Evolutionary conservation across 2,888 invertebrate genomes (phyloP).

Genomic region (Antitype chi): DNA sequence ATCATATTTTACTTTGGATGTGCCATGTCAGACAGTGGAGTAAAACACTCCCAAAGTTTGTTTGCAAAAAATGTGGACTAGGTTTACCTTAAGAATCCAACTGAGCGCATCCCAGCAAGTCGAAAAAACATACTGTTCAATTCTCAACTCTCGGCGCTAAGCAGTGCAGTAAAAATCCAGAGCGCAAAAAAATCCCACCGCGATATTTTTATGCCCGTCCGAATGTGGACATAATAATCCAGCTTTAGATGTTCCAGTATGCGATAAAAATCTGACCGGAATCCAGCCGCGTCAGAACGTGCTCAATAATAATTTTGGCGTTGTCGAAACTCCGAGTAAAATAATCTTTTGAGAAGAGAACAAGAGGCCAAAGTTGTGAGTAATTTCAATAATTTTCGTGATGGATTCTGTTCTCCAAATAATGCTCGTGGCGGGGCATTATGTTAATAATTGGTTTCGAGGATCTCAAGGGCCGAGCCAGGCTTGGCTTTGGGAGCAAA

Average conservation of each 20-base stretch:
- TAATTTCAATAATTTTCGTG: slow-evolving; percentile 84
- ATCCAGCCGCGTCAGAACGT: slow-evolving; percentile 18
- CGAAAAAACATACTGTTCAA: no score
- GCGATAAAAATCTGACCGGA: slow-evolving; percentile 33
- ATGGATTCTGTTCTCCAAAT: slow-evolving; percentile 83
- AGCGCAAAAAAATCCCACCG: no score
- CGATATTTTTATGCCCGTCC: no score
- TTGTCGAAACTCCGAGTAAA: slow-evolving; percentile 69
- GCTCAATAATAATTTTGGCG: slow-evolving; percentile 72
- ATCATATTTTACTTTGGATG: no score
- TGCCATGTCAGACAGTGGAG: no score
- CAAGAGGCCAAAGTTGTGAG: slow-evolving; percentile 69
- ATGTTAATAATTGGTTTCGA: slow-evolving; percentile 83
- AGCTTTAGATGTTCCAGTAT: slow-evolving; percentile 28
- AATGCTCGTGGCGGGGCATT: slow-evolving; percentile 79
- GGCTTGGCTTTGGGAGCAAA: slow-evolving; percentile 75
- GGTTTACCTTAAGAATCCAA: no score
- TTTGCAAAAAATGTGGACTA: no score
- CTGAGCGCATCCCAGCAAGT: no score
- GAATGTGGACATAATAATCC: slow-evolving; percentile 4
- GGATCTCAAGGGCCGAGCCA: slow-evolving; percentile 73
- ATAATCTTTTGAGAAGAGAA: slow-evolving; percentile 66
- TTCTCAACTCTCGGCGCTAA: no score
- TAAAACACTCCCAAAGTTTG: no score
- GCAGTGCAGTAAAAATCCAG: no score